Conservation (phyloP, 2,113 vertebrate genomes). For the Calonectris borealis region DNA sequence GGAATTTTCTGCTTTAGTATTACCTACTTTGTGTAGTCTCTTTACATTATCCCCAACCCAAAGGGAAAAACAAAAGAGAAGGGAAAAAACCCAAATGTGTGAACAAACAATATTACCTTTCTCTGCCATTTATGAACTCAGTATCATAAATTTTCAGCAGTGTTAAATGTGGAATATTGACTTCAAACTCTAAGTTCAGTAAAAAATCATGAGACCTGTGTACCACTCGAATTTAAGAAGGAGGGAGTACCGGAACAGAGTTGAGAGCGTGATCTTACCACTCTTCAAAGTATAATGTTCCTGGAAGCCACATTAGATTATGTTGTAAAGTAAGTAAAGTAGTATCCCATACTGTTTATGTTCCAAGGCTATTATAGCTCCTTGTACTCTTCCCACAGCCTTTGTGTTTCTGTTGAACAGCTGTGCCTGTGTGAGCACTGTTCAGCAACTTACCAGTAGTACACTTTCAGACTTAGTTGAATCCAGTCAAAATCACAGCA, state of each 20-base stretch:
- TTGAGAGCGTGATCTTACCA: neutral
- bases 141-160: neutral
- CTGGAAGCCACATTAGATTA: neutral
- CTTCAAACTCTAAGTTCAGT: slow-evolving; percentile 16
- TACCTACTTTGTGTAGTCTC: neutral
- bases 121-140: neutral
- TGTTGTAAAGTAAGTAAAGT: neutral
- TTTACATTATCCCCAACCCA: neutral
- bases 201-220: neutral
- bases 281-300: neutral
- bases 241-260: neutral
- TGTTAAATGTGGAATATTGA: slow-evolving; percentile 28
- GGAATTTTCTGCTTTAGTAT: neutral
- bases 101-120: neutral
- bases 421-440: neutral
- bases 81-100: neutral
- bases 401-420: neutral
- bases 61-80: neutral
- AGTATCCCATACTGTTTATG: neutral
- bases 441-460: neutral
- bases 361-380: neutral
- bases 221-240: neutral
- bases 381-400: neutral
- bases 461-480: neutral
- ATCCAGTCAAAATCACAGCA: slow-evolving; percentile 9